phyloP scores from a whole-genome alignment of 2,113 vertebrate genomes.

The Chelonoidis abingdonii region DNA sequence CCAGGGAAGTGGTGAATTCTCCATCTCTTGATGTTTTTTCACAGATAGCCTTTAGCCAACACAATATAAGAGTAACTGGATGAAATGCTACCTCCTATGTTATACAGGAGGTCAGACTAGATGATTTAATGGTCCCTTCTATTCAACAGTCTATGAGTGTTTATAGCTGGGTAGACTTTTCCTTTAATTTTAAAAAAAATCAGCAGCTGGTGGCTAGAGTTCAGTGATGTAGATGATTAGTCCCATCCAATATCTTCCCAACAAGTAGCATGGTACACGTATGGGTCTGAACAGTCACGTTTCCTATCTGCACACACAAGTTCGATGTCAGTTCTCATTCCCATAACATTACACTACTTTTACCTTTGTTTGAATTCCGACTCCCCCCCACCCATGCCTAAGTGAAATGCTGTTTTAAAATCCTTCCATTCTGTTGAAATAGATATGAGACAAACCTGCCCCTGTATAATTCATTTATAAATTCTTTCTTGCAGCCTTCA shows the following conservation, averaged over 20 bases:
- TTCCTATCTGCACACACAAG: not conserved
- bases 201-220: not conserved
- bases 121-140: not conserved
- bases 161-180: not conserved
- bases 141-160: not conserved
- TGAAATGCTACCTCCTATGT: not conserved
- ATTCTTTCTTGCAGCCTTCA: not conserved
- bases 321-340: not conserved
- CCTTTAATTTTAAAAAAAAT: not conserved
- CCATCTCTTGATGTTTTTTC: not conserved
- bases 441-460: not conserved
- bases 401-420: not conserved
- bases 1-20: not conserved
- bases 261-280: too few species aligned
- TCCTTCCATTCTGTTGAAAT: not conserved
- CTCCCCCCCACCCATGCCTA: not conserved
- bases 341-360: not conserved
- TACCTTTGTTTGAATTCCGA: not conserved
- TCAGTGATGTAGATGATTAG: not conserved
- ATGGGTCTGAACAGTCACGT: not conserved
- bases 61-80: not conserved
- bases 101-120: not conserved
- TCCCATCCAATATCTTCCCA: not conserved
- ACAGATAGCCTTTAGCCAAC: not conserved
- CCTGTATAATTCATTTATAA: not conserved